phyloP scores from a whole-genome alignment of 37 sponge, comb jelly and placozoan species.

The Hexactinellida sp. region DNA sequence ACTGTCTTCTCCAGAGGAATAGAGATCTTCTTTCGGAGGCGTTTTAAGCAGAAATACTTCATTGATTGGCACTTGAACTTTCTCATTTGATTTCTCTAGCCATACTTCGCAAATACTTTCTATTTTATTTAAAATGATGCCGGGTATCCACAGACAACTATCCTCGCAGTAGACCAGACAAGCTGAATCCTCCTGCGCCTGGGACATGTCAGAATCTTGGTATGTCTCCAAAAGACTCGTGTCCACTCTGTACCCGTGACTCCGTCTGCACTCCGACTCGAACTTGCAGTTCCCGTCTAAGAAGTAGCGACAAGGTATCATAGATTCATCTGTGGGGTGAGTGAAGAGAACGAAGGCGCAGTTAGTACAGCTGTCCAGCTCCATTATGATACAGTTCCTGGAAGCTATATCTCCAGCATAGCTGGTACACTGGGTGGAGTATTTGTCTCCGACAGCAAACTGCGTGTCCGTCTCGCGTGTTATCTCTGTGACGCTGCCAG shows the following conservation, averaged over 20 bases:
- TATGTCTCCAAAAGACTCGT: not conserved
- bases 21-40: not conserved
- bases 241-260: not conserved
- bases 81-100: not conserved
- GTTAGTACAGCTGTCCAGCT: not conserved
- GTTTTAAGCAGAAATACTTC: not conserved
- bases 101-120: not conserved
- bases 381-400: not conserved
- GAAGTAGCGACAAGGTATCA: not conserved
- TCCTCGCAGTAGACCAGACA: not conserved
- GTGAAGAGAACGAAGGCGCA: not conserved
- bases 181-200: not conserved
- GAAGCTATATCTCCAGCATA: not conserved
- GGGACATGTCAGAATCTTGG: not conserved
- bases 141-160: not conserved
- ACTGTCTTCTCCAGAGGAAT: constrained; percentile 9
- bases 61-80: not conserved
- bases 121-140: not conserved
- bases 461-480: not conserved
- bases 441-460: not conserved
- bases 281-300: not conserved
- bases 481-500: not conserved
- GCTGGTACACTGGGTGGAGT: not conserved
- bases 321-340: not conserved
- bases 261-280: not conserved